These are phyloP conservation scores for Meloidogyne floridensis DNA, from an alignment of 1,140 invertebrate genomes.

Conservation along the genomic window DNA sequence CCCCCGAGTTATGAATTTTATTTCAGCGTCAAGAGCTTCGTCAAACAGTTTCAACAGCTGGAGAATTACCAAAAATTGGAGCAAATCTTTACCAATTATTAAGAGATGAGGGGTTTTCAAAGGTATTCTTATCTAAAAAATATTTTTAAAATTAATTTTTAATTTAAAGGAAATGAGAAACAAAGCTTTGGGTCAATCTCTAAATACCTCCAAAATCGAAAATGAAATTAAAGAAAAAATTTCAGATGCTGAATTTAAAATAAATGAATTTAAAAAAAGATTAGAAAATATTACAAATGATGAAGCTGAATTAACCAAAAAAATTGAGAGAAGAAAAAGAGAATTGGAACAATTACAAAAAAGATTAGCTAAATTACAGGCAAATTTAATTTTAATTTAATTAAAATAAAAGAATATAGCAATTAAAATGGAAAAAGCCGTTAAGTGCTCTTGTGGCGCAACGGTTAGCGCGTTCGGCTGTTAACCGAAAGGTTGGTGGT, in stretches of 20 bases:
- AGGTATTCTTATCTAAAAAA: slow-evolving; percentile 68
- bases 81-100: slow-evolving; percentile 86
- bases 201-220: slow-evolving; percentile 61
- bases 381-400: slow-evolving; percentile 65
- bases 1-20: not conserved
- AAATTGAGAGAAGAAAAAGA: slow-evolving; percentile 84
- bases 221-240: slow-evolving; percentile 41
- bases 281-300: slow-evolving; percentile 82
- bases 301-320: slow-evolving; percentile 82
- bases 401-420: not conserved
- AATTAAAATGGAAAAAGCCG: not conserved
- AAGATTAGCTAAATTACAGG: slow-evolving; percentile 81
- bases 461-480: slow-evolving; percentile 63
- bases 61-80: slow-evolving; percentile 85
- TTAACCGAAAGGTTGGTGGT: slow-evolving; percentile 66
- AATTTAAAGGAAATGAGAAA: slow-evolving; percentile 58
- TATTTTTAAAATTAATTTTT: slow-evolving; percentile 31
- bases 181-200: slow-evolving; percentile 45
- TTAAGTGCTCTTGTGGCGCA: slow-evolving; percentile 40
- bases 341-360: slow-evolving; percentile 91
- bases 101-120: slow-evolving; percentile 82
- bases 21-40: slow-evolving; percentile 78
- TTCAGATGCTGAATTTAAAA: slow-evolving; percentile 20
- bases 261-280: slow-evolving; percentile 68
- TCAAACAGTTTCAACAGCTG: slow-evolving; percentile 80